phyloP scores from a whole-genome alignment of 1,140 invertebrate species.

The Panagrolaimus sp. region DNA sequence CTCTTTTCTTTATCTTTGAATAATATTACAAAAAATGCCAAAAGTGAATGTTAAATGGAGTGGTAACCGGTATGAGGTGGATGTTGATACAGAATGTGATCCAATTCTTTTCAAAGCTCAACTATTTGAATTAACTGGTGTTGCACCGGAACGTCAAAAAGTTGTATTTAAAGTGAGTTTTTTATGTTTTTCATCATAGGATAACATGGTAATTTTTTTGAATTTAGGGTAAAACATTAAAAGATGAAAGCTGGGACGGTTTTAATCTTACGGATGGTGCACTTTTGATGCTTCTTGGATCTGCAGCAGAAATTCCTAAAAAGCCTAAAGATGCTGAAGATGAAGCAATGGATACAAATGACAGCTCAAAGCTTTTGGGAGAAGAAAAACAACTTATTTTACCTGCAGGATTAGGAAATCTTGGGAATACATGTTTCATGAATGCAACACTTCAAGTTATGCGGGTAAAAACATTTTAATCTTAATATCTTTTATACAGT shows the following conservation, averaged over 20 bases:
- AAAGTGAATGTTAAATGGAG: slow-evolving; percentile 83
- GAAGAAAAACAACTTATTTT: slow-evolving; percentile 49
- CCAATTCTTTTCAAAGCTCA: slow-evolving; percentile 92
- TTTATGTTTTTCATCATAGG: neutral
- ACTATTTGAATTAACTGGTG: slow-evolving; percentile 88
- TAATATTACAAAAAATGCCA: slow-evolving; percentile 32
- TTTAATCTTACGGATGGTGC: slow-evolving; percentile 48
- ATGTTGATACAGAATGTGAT: slow-evolving; percentile 86
- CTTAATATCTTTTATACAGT: too few relatives aligned
- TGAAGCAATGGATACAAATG: slow-evolving; percentile 14
- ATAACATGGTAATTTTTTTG: neutral
- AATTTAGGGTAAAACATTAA: slow-evolving; percentile 49
- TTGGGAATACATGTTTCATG: slow-evolving; percentile 96
- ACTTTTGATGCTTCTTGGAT: slow-evolving; percentile 57
- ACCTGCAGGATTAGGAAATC: slow-evolving; percentile 76
- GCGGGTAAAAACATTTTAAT: slow-evolving; percentile 23
- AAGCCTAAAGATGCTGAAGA: slow-evolving; percentile 63
- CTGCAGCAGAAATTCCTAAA: slow-evolving; percentile 29
- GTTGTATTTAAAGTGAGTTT: slow-evolving; percentile 85
- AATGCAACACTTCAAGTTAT: slow-evolving; percentile 93
- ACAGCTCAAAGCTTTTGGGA: neutral
- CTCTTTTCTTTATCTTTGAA: too few relatives aligned
- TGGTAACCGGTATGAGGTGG: slow-evolving; percentile 84
- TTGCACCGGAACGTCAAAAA: slow-evolving; percentile 90
- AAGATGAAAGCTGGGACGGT: slow-evolving; percentile 53